Evolutionary conservation across 1,140 invertebrate species (phyloP), one percentile per base, ranked within the genome.

Genomic region (Rhyacophila brunnea): DNA sequence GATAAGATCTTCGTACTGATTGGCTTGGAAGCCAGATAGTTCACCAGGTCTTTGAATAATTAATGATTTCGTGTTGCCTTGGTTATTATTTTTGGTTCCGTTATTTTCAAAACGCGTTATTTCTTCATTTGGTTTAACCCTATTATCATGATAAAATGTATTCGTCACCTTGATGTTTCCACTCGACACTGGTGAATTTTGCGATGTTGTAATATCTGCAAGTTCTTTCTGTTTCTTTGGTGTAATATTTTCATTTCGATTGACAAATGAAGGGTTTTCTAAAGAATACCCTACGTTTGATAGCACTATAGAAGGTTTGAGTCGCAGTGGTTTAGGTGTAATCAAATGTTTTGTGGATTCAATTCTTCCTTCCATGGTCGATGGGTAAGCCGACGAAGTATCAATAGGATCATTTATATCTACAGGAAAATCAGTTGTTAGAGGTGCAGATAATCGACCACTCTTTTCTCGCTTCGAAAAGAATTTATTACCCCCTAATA

Each of bases 1-100:
- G 15, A 71, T 67, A 1, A 74, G 72, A 62, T 74, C 64, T 6
- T 47, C 48, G 36, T 36, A 36, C n/a, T 36, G 14, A 15, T 50
- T 50, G n/a, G 28, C 11, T 2, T 50, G 3, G 14, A 18, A 36
- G 20, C 11, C 9, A 28, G 23, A 28, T 9, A 9, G 4, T 5
- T 28, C 23, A 9, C 23, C 23, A 9, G 23, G 3, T 28, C 23
- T 28, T 28, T 28, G 23, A 28, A 28, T 28, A 35, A 32, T 32
- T 14, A 32, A 32, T 11, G 48, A 50, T 7, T 7, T 19, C 10
- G 13, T 19, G 19, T 36, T 35, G n/a, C 17, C 42, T 43, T 7
- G 15, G 18, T 52, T 52, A 20, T 42, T 52, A 42, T 42, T 52
- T 7, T 43, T 28, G n/a, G 10, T 17, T 18, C 15, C 14, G 11